Percentiles rank a stretch among this genome's conserved stretches.
These are phyloP conservation scores for Pemphredon lugubris DNA, from an alignment of 2,888 invertebrate species.

Conservation along the genomic window DNA sequence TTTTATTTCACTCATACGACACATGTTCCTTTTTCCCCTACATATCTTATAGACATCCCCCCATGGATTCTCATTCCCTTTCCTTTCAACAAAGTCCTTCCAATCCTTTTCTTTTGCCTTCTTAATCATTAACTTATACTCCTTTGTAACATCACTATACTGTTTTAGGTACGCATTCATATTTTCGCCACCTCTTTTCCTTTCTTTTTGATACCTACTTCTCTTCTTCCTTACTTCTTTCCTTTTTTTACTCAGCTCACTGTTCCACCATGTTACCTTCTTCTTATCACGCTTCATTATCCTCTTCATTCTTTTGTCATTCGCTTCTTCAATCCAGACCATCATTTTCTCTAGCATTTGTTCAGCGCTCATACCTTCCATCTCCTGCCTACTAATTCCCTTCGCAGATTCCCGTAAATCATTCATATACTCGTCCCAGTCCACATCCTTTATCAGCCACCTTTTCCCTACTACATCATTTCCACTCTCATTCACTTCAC, in stretches of 20 bases:
- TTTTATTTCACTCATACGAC: background rate
- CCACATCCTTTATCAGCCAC: background rate
- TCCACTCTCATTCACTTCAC: background rate
- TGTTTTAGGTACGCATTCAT: background rate
- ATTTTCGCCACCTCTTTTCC: background rate
- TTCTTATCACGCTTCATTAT: background rate
- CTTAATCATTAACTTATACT: background rate
- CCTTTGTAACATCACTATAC: background rate
- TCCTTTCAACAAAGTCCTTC: background rate
- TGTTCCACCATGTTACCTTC: conserved; percentile 13
- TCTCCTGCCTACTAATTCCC: background rate
- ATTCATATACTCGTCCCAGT: conserved; percentile 11
- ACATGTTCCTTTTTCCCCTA: background rate
- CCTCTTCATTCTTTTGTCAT: too few species aligned
- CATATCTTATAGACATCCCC: conserved; percentile 6
- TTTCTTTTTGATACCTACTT: background rate
- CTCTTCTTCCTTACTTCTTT: background rate
- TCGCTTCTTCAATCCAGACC: background rate
- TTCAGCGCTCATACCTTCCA: background rate
- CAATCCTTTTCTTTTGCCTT: conserved; percentile 1
- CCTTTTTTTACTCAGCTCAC: background rate
- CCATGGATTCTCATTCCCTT: conserved; percentile 10
- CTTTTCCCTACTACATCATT: background rate
- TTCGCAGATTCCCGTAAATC: background rate
- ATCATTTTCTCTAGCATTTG: background rate